Conservation (phyloP, 2,113 vertebrate species). For the Peromyscus maniculatus region DNA sequence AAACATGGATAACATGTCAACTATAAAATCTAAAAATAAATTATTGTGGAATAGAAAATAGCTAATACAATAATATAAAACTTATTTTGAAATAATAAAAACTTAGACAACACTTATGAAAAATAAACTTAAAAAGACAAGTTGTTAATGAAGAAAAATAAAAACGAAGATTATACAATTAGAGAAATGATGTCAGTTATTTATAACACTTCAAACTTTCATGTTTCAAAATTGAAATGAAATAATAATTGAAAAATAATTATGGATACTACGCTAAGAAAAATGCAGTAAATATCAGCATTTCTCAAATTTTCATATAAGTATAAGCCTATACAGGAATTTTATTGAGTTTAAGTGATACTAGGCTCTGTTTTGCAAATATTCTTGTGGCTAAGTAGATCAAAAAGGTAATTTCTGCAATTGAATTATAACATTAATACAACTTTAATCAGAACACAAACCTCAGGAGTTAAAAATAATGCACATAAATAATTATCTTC, state of each 20-base stretch:
- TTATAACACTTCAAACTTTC: not conserved
- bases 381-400: not conserved
- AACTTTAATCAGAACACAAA: not conserved
- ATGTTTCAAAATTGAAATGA: conserved; percentile 26
- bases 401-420: not conserved
- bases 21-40: not conserved
- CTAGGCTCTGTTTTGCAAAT: not conserved
- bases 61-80: not conserved
- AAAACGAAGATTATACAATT: not conserved
- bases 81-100: not conserved
- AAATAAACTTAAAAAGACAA: not conserved
- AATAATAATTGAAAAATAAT: not conserved
- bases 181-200: not conserved
- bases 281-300: not conserved
- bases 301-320: not conserved
- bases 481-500: not conserved
- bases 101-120: not conserved
- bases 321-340: not conserved
- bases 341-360: not conserved
- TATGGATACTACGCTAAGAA: not conserved
- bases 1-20: not conserved
- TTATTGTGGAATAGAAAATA: not conserved
- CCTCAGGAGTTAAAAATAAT: not conserved
- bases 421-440: not conserved
- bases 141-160: not conserved